Percentiles rank a stretch among this genome's conserved stretches.
phyloP scores from a whole-genome alignment of 2,888 invertebrate species.

The Dorcus parallelipipedus region DNA sequence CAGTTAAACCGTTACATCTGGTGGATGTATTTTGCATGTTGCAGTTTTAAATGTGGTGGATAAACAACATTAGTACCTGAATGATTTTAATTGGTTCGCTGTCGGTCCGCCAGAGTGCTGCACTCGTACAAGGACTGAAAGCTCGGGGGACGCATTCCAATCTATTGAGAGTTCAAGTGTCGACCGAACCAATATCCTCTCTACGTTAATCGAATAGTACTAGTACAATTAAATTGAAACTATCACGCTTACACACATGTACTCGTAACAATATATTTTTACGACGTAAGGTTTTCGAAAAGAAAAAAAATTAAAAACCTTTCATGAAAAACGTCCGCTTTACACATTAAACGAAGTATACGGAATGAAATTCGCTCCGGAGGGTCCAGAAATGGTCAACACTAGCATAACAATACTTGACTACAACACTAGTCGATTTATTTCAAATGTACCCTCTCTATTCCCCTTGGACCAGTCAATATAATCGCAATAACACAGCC shows the following conservation, averaged over 20 bases:
- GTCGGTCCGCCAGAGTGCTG: conserved; percentile 18
- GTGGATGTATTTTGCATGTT: background rate
- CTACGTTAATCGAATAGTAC: conserved; percentile 15
- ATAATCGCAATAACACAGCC: conserved; percentile 52
- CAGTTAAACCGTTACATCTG: no score
- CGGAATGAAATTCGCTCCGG: conserved; percentile 44
- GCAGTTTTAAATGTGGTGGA: conserved; percentile 1
- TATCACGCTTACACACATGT: no score
- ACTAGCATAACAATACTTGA: conserved; percentile 47
- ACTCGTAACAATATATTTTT: no score
- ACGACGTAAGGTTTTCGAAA: no score
- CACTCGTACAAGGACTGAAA: conserved; percentile 14
- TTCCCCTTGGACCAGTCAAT: conserved; percentile 51
- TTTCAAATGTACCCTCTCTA: conserved; percentile 46
- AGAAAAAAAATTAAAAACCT: background rate
- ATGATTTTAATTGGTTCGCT: conserved; percentile 26
- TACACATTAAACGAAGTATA: conserved; percentile 31
- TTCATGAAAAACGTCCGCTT: conserved; percentile 5
- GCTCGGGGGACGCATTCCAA: conserved; percentile 34
- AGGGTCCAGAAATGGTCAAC: conserved; percentile 47
- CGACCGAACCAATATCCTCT: conserved; percentile 17
- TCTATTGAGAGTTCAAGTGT: conserved; percentile 32
- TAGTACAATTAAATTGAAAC: no score
- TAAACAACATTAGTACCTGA: conserved; percentile 14
- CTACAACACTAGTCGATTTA: conserved; percentile 47